A percentile compares a stretch with the other conserved stretches of the same genome.
phyloP scores from a whole-genome alignment of 92 coral and sea anemone genomes.

The Parazoanthus darwini region DNA sequence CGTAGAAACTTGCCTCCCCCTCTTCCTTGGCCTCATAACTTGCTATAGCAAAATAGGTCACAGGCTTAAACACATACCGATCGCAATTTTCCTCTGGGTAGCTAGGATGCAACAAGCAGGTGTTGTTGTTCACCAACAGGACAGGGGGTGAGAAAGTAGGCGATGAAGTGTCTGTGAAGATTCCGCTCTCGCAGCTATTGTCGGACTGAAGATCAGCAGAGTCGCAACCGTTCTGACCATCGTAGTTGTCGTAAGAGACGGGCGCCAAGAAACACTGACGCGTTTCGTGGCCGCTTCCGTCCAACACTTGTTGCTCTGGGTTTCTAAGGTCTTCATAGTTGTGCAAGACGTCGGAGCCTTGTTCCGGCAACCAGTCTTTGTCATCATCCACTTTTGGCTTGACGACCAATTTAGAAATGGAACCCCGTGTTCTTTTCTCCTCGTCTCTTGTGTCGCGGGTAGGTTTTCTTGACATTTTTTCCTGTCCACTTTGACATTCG shows the following conservation, averaged over 20 bases:
- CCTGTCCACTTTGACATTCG: background rate
- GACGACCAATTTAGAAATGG: slow-evolving; percentile 16
- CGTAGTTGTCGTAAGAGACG: background rate
- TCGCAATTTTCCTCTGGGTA: slow-evolving; percentile 9
- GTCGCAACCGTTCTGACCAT: background rate
- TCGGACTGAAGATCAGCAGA: background rate
- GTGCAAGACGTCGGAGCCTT: background rate
- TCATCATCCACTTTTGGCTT: background rate
- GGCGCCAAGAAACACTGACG: background rate
- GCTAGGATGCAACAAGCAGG: slow-evolving; percentile 24
- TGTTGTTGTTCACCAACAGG: background rate
- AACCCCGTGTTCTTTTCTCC: slow-evolving; percentile 27
- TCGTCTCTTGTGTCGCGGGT: background rate
- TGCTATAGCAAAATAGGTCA: slow-evolving; percentile 47
- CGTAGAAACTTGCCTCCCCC: slow-evolving; percentile 53
- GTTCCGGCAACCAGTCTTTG: background rate
- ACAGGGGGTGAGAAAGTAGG: slow-evolving; percentile 12
- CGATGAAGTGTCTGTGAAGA: background rate
- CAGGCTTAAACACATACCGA: slow-evolving; percentile 12
- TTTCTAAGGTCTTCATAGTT: background rate
- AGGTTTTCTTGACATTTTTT: background rate
- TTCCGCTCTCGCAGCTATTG: background rate
- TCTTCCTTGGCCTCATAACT: slow-evolving; percentile 55
- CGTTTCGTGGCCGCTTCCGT: background rate
- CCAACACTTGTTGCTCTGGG: background rate